Base-by-base conservation (phyloP, 2,797 vertebrate genomes). In the Chiroxiphia lanceolata region DNA sequence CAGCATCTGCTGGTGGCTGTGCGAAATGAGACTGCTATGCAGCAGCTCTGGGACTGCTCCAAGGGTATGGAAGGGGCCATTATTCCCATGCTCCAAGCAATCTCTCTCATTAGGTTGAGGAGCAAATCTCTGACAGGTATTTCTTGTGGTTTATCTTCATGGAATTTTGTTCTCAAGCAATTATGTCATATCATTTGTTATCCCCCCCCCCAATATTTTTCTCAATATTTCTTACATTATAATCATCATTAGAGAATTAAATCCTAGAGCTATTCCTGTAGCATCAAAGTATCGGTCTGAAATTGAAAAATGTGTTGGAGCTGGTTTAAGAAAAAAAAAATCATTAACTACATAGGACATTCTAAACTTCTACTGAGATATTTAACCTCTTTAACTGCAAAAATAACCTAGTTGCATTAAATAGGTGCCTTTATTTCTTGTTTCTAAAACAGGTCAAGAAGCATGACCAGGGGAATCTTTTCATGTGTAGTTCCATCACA, bases 381-480 rank as follows among this genome's bases (percentile, higher is more conserved):
- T 80, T 95, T 86, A 94, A 68, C 68, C 80, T 92, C 90, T 94
- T 92, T 77, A 83, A 86, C 60, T 71, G 59, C 51, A 90, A 94
- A 95, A 92, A 91, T 93, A 95, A 93, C 81, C 47, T 33, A 77
- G 53, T 91, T 94, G 89, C 54, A 68, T 87, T 87, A 90, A 96
- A 96, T 25, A 86, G 69, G 57, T 84, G 77, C 40, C 57, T 79
- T 95, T 77, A 71, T 94, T 91, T 91, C 84, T 69, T 93, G 34
- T 70, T 96, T 91, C 90, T 93, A 81, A 94, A 93, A 87, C 77
- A 91, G 89, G 87, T 81, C 79, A 95, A 90, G 94, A 93, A 95
- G 70, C 54, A 87, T 26, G 82, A 90, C 83, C 80, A 74, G 64
- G 61, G 85, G 77, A 91, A 79, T 78, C 90, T 94, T 94, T 97